These are phyloP conservation scores for Hypsibius dujardini DNA, from an alignment of 1,140 invertebrate species.

Conservation along the genomic window DNA sequence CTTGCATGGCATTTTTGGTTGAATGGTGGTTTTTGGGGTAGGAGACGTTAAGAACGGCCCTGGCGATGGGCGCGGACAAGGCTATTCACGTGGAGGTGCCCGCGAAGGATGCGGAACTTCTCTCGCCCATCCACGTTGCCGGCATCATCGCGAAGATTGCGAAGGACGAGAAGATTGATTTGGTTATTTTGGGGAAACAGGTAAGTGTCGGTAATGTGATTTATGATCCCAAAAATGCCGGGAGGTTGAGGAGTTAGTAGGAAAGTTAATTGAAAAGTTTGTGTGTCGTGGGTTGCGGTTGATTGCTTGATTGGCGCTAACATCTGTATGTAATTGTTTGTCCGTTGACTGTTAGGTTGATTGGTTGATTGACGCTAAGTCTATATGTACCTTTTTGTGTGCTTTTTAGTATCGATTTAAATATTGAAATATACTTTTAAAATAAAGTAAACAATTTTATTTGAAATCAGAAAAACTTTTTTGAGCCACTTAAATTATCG, in stretches of 20 bases:
- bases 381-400: too few species aligned
- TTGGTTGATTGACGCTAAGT: too few species aligned
- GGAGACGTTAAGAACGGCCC: constrained; percentile 77
- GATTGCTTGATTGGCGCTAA: too few species aligned
- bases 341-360: too few species aligned
- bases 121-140: constrained; percentile 86
- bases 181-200: constrained; percentile 89
- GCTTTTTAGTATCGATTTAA: too few species aligned
- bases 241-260: constrained; percentile 18
- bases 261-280: constrained; percentile 13
- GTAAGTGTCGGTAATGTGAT: constrained; percentile 31
- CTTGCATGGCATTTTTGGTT: constrained; percentile 19
- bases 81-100: constrained; percentile 86
- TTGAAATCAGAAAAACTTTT: too few species aligned
- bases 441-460: too few species aligned
- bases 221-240: background rate
- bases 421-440: too few species aligned
- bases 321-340: too few species aligned
- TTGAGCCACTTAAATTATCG: too few species aligned
- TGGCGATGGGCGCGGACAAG: constrained; percentile 92
- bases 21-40: constrained; percentile 27
- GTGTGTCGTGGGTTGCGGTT: too few species aligned
- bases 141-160: constrained; percentile 87
- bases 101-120: constrained; percentile 58
- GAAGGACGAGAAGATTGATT: constrained; percentile 72